phyloP scores from a whole-genome alignment of 2,113 vertebrate species.

The Ciconia stormi region DNA sequence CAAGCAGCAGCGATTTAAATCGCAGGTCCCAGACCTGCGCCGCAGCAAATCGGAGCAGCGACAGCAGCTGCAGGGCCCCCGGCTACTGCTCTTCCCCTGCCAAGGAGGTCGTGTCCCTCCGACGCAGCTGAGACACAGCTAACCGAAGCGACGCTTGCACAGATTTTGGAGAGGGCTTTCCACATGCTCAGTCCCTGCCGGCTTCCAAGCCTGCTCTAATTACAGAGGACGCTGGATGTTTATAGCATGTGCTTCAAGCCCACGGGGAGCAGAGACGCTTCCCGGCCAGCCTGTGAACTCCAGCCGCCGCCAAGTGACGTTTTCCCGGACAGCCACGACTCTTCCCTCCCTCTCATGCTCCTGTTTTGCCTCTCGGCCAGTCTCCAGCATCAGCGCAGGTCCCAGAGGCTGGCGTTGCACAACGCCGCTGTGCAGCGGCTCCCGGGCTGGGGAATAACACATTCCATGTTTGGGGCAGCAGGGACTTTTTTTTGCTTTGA shows the following conservation, averaged over 20 bases:
- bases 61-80: no score
- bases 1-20: neutral
- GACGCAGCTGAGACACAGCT: neutral
- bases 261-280: fast-evolving
- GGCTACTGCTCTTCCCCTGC: neutral
- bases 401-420: neutral
- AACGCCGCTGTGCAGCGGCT: fast-evolving
- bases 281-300: neutral
- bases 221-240: neutral
- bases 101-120: neutral
- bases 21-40: fast-evolving
- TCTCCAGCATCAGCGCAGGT: neutral
- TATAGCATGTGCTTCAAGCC: neutral
- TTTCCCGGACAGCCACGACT: neutral
- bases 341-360: neutral
- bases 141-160: no score
- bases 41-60: neutral
- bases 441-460: neutral
- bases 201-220: neutral
- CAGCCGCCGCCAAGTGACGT: neutral
- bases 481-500: neutral
- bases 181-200: neutral
- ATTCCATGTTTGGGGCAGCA: neutral
- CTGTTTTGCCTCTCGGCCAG: neutral
- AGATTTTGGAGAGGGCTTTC: neutral